These are phyloP conservation scores for Odontamblyopus lacepedii DNA, from an alignment of 2,797 vertebrate genomes.

Conservation along the genomic window DNA sequence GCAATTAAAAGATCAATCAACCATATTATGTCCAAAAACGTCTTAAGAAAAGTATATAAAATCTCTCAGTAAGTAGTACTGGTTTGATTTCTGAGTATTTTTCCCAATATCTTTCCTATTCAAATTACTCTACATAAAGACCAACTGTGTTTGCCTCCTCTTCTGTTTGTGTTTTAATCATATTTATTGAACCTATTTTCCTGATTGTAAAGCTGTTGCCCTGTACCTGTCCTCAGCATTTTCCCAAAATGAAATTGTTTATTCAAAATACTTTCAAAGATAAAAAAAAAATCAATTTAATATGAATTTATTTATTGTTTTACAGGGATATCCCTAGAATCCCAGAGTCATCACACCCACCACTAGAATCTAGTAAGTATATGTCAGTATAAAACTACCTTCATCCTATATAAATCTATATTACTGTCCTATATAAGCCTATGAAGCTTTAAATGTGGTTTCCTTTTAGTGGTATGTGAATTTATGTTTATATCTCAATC, in stretches of 20 bases:
- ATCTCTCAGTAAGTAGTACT: slow-evolving; percentile 85
- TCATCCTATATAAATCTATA: no score
- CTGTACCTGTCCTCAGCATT: neutral
- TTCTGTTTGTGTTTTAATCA: neutral
- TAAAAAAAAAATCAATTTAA: neutral
- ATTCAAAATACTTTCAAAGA: neutral
- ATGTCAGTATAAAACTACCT: neutral
- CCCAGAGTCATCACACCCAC: slow-evolving; percentile 95
- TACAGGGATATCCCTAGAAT: slow-evolving; percentile 94
- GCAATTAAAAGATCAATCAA: slow-evolving; percentile 81
- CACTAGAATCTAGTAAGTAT: slow-evolving; percentile 95
- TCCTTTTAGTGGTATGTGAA: no score
- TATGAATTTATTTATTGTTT: slow-evolving; percentile 25
- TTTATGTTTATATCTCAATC: no score
- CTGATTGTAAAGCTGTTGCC: neutral
- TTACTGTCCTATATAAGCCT: no score
- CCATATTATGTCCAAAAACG: slow-evolving; percentile 84
- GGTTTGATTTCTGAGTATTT: slow-evolving; percentile 36
- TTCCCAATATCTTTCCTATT: slow-evolving; percentile 39
- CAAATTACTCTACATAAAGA: slow-evolving; percentile 10
- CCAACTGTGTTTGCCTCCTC: slow-evolving; percentile 23
- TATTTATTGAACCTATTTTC: neutral
- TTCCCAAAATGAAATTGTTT: neutral
- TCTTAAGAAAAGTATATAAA: slow-evolving; percentile 90
- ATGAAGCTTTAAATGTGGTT: no score